phyloP scores from a whole-genome alignment of 2,113 vertebrate genomes.

The Strix uralensis region DNA sequence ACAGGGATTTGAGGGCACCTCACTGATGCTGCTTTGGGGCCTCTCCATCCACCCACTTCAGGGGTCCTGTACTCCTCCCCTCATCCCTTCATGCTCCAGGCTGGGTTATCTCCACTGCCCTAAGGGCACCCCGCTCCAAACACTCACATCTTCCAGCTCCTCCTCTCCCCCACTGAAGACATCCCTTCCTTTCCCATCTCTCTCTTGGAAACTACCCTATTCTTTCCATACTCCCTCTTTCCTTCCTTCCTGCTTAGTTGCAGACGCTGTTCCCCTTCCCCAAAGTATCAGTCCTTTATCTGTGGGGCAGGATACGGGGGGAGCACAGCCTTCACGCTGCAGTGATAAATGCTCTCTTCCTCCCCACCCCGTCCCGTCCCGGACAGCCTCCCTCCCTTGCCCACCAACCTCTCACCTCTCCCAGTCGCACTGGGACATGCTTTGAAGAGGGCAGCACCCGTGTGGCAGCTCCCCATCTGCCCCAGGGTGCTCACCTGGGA shows the following conservation, averaged over 20 bases:
- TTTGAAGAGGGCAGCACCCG: background rate
- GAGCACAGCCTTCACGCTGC: background rate
- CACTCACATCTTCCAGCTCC: background rate
- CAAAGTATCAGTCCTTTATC: background rate
- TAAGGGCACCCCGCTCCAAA: background rate
- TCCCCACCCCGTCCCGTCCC: background rate
- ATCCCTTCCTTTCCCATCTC: background rate
- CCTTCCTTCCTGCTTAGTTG: constrained; percentile 15
- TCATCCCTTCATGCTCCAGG: background rate
- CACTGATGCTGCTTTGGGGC: background rate
- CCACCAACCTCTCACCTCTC: background rate
- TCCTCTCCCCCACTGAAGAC: background rate
- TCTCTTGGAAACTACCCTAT: background rate
- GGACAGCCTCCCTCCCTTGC: background rate
- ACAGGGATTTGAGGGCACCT: background rate
- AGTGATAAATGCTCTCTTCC: background rate
- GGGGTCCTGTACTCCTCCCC: background rate
- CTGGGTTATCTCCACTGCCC: background rate
- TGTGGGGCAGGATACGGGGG: background rate
- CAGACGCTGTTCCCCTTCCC: background rate
- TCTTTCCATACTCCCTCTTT: background rate
- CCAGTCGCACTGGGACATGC: background rate
- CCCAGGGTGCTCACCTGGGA: background rate
- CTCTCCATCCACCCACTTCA: background rate
- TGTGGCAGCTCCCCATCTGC: background rate